Evolutionary conservation across 2,113 vertebrate species (phyloP), one percentile per base, ranked within the genome.

Genomic region (Menidia beryllina): DNA sequence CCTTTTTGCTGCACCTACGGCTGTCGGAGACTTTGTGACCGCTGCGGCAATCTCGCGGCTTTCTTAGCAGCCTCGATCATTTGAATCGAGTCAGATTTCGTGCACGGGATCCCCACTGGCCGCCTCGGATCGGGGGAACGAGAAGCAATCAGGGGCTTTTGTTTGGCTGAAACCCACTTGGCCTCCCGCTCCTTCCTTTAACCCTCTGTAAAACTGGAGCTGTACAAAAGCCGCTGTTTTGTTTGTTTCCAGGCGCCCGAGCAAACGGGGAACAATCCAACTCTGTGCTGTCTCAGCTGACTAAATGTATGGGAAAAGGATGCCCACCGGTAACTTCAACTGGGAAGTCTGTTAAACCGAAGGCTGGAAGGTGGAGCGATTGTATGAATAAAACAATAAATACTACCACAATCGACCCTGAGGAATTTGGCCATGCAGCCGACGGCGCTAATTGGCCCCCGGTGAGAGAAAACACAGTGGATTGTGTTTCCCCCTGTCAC

Each of bases 271-370:
- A 77, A 86, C 79, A 84, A 86, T 59, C 69, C 58, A 72, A 75
- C 76, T 39, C 71, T 54, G 63, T 83, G 85, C 82, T 86, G 81
- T 81, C 84, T 85, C 88, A 79, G 89, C 85, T 72, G 78, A 89
- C 56, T 70, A 66, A 76, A 83, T 68, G 60, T 47, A 75, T 1
- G 14, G 25, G 19, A 70, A 45, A 26, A 38, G 30, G 5, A 66
- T 23, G 3, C 55, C 54, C 51, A 15, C 14, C 51, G 25, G 5
- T 9, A 70, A 70, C 50, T 77, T 53, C 4, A 3, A 26, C 41
- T 77, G 7, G 8, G n/a, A 66, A 10, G 38, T 48, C 45, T 52
- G 57, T 17, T 38, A 79, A 59, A 14, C 1, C n/a, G n/a, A n/a
- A n/a, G 30, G 38, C 11, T 1, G 2, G 27, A 62, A 39, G 25